A percentile compares a stretch with the other conserved stretches of the same genome.
These are phyloP conservation scores for Orchesella flavescens DNA, from an alignment of 2,888 invertebrate species.

Conservation along the genomic window DNA sequence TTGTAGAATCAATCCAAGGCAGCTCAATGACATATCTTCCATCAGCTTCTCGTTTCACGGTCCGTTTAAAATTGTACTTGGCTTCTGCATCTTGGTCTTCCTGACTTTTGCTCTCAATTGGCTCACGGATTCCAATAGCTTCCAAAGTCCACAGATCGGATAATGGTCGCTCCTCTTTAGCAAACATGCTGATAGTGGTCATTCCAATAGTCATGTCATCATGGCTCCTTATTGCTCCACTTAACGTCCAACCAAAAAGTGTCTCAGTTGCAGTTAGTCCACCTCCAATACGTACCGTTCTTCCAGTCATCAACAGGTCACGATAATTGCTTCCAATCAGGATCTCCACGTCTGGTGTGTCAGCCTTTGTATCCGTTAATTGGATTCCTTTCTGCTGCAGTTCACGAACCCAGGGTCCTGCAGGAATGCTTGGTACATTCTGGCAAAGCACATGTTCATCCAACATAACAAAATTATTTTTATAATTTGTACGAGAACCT, in stretches of 20 bases:
- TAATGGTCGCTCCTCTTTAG: too few relatives aligned
- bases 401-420: background rate
- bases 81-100: conserved; percentile 28
- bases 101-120: conserved; percentile 60
- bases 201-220: background rate
- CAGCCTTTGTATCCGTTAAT: background rate
- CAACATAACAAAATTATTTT: background rate
- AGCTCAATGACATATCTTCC: conserved; percentile 73
- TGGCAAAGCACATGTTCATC: background rate
- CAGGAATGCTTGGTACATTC: background rate
- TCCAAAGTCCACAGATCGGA: conserved; percentile 66
- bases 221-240: conserved; percentile 39
- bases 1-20: conserved; percentile 72
- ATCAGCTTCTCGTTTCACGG: conserved; percentile 70
- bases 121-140: conserved; percentile 57
- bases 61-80: conserved; percentile 61
- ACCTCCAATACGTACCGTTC: background rate
- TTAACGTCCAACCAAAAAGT: conserved; percentile 48
- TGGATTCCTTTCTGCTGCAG: background rate
- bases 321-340: background rate
- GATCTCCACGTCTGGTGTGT: background rate
- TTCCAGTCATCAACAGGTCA: background rate
- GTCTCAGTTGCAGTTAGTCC: conserved; percentile 45
- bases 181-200: conserved; percentile 53
- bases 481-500: background rate